Percentiles rank a stretch among this genome's conserved stretches.
phyloP scores from a whole-genome alignment of 2,113 vertebrate genomes.

The Sorex araneus region DNA sequence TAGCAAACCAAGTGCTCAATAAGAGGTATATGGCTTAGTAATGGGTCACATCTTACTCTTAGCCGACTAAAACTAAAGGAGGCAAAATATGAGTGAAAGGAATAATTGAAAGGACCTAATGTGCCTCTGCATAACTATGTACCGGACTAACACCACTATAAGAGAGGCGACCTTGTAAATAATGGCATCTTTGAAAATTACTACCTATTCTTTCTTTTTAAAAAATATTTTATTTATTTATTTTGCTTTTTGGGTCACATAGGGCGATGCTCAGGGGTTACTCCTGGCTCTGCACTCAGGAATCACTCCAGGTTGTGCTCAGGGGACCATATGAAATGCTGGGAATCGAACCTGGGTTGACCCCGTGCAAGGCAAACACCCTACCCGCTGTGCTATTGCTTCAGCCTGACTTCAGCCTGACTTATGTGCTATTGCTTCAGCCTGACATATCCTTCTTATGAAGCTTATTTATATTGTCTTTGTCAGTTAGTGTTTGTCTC shows the following conservation, averaged over 20 bases:
- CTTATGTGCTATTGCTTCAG: too few relatives aligned
- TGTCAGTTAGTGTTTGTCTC: constrained; percentile 60
- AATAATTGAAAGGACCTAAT: constrained; percentile 67
- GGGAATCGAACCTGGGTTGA: too few relatives aligned
- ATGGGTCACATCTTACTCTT: constrained; percentile 79
- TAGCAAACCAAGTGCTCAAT: constrained; percentile 75
- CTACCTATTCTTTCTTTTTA: constrained; percentile 64
- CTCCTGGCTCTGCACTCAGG: too few relatives aligned
- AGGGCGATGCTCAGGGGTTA: too few relatives aligned
- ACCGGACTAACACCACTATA: constrained; percentile 39
- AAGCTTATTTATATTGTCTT: constrained; percentile 51
- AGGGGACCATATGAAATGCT: too few relatives aligned
- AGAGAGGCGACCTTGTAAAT: constrained; percentile 72
- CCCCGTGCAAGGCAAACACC: too few relatives aligned
- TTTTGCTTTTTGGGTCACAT: too few relatives aligned
- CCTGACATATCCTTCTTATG: neutral
- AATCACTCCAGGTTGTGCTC: too few relatives aligned
- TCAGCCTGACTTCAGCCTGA: too few relatives aligned
- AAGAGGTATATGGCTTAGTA: constrained; percentile 69
- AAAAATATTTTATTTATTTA: too few relatives aligned
- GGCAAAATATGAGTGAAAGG: constrained; percentile 66
- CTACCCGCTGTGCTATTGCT: too few relatives aligned
- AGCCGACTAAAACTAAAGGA: constrained; percentile 68
- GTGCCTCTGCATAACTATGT: constrained; percentile 64
- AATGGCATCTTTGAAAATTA: constrained; percentile 61